These are phyloP conservation scores for Oreamnos americanus DNA, from an alignment of 2,113 vertebrate genomes.

Conservation along the genomic window DNA sequence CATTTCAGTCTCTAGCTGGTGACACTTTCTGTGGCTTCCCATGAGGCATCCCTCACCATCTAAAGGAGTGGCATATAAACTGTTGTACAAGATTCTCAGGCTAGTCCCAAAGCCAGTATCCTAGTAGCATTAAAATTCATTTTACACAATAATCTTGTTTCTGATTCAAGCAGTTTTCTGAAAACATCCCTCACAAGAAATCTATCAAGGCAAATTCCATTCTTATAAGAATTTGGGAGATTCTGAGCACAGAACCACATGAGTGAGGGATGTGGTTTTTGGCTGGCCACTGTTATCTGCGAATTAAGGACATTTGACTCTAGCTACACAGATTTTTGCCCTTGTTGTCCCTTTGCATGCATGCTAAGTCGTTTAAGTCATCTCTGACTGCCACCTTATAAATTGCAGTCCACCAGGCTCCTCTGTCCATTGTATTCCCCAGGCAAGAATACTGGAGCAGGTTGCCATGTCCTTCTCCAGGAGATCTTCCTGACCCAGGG, in stretches of 20 bases:
- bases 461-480: not conserved
- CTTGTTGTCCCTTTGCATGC: not conserved
- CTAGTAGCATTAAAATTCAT: not conserved
- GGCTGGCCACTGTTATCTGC: not conserved
- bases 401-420: not conserved
- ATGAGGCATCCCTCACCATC: not conserved
- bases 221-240: not conserved
- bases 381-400: not conserved
- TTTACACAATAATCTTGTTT: slow-evolving; percentile 9
- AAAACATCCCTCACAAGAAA: not conserved
- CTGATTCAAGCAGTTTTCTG: not conserved
- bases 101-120: not conserved
- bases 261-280: not conserved
- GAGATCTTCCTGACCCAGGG: not conserved
- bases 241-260: not conserved
- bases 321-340: not conserved
- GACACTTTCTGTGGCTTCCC: not conserved
- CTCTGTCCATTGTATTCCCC: not conserved
- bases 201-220: not conserved
- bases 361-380: not conserved
- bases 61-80: not conserved
- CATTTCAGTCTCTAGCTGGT: not conserved
- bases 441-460: not conserved
- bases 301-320: not conserved
- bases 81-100: not conserved